phyloP scores from a whole-genome alignment of 2,113 vertebrate species.

The Coptodon rendalli region DNA sequence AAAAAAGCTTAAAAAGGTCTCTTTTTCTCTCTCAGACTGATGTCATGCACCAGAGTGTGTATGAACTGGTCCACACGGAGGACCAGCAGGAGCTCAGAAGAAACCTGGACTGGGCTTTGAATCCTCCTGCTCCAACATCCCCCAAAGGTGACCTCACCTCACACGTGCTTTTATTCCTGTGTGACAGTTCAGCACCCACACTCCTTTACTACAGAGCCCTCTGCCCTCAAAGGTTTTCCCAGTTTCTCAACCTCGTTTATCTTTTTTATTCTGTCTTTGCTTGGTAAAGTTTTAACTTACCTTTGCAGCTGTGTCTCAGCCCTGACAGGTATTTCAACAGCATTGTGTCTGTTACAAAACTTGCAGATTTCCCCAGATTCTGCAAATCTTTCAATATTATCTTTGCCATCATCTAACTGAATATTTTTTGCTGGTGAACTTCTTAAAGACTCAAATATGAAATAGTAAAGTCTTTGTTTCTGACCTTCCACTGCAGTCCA shows the following conservation, averaged over 20 bases:
- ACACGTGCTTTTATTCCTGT: not conserved
- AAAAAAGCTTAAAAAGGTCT: not conserved
- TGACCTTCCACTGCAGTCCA: not conserved
- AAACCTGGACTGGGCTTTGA: constrained; percentile 78
- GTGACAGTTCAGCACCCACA: not conserved
- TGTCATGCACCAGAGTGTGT: constrained; percentile 80
- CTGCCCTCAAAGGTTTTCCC: not conserved
- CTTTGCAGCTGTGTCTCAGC: not conserved
- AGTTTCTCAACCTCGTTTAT: not conserved
- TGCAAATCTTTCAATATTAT: not conserved
- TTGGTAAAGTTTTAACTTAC: not conserved
- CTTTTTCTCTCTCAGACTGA: constrained; percentile 64
- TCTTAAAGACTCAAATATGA: not conserved
- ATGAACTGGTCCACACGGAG: constrained; percentile 78
- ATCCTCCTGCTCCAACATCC: constrained; percentile 17
- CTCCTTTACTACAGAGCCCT: not conserved
- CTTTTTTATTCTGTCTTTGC: not conserved
- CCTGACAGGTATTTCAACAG: not conserved
- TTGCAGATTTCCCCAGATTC: not conserved
- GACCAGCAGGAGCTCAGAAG: constrained; percentile 78
- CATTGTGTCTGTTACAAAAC: not conserved
- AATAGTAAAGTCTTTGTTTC: not conserved
- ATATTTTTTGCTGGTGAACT: not conserved
- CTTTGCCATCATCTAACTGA: not conserved
- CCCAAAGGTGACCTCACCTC: constrained; percentile 37